Percentiles rank a stretch among this genome's conserved stretches.
These are phyloP conservation scores for Emydura subglobosa DNA, from an alignment of 2,113 vertebrate genomes.

Conservation along the genomic window DNA sequence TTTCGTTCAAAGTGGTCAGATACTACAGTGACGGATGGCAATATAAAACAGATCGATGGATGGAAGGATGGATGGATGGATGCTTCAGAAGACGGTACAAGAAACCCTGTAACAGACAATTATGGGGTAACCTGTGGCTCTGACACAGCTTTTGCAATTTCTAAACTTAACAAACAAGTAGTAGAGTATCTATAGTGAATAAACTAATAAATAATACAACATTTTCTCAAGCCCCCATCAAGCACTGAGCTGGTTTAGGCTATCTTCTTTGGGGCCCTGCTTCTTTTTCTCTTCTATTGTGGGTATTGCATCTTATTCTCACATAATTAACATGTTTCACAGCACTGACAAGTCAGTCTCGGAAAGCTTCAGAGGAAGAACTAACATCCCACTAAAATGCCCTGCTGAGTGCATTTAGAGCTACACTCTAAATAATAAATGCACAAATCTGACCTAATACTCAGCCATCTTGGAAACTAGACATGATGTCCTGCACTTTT, in stretches of 20 bases:
- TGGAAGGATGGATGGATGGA: too few relatives aligned
- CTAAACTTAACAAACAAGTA: neutral
- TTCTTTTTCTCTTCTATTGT: neutral
- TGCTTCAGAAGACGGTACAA: neutral
- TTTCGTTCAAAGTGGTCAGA: neutral
- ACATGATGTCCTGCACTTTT: neutral
- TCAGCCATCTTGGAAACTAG: fast-evolving
- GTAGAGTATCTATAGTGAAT: neutral
- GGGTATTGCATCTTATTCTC: neutral
- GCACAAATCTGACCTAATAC: neutral
- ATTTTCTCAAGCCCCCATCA: neutral
- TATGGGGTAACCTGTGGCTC: neutral
- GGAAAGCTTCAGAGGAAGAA: neutral
- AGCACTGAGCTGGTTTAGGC: neutral
- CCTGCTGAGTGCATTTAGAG: fast-evolving
- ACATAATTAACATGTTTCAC: neutral
- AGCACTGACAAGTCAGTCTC: neutral
- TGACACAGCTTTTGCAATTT: neutral
- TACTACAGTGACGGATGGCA: neutral
- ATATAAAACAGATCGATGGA: neutral
- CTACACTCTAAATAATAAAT: neutral
- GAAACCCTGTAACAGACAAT: neutral
- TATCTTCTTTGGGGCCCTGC: neutral
- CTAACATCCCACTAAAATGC: neutral
- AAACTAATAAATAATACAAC: neutral